Evolutionary conservation across 1,140 invertebrate species (phyloP), one percentile per base, ranked within the genome.

Genomic region (Zaprionus tsacasi): DNA sequence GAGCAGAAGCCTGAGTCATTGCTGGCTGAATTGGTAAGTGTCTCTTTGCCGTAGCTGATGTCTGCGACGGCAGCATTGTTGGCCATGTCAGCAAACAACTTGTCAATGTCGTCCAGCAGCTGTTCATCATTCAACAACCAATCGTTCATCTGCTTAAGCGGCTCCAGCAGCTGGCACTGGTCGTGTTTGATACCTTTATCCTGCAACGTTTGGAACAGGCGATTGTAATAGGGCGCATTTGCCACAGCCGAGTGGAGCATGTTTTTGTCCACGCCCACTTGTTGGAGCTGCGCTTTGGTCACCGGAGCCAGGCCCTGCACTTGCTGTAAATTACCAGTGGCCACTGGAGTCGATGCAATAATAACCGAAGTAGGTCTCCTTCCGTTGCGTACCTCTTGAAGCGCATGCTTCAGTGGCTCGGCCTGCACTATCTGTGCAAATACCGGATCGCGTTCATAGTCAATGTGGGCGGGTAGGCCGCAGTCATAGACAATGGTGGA

Each of bases 141-240:
- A 33, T 94, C 92, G 27, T 94, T 90, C 48, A 94, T 93, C 4
- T 93, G 81, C 71, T 94, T 93, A 33, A 95, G 93, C 6, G 94
- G 94, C 72, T 93, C 92, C 45, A 95, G 75, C 65, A 94, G 92
- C 25, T 94, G 93, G 82, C 94, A 94, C 71, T 93, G 92, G 10
- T 91, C 88, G n/a, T 94, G 91, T 0, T 93, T 79, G 40, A 94
- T 93, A 66, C 94, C 94, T 55, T 94, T 93, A 48, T 94, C 93
- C 63, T 92, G 93, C 0, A 95, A 86, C 68, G 93, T 93, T 52
- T 94, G 93, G 45, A 94, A 93, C 2, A 95, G 78, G 68, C 94
- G 94, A 50, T 94, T 93, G 76, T 95, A 95, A 15, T 94, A 93
- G 0, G 94, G 94, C 0, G 93, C 94, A 85, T 95, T 94, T 80